Evolutionary conservation across 2,113 vertebrate species (phyloP).

Genomic region (Chionodraco myersi): DNA sequence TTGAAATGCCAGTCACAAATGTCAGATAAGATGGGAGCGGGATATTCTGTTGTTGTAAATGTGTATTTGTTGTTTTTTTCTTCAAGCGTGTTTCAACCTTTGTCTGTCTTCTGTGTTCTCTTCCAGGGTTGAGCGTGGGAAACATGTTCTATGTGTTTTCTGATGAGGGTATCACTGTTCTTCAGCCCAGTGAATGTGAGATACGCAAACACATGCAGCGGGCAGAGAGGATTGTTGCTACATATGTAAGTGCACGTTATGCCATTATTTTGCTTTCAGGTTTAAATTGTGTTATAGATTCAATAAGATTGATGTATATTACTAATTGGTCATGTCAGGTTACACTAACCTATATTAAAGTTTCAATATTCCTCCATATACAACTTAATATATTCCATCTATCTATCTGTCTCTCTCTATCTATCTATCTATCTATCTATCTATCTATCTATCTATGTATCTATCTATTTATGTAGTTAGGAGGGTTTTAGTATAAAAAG

Average conservation of each 20-base stretch:
- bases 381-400: constrained; percentile 21
- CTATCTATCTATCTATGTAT: neutral
- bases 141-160: constrained; percentile 98
- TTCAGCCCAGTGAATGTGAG: constrained; percentile 93
- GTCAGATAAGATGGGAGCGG: constrained; percentile 23
- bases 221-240: constrained; percentile 90
- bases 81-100: neutral
- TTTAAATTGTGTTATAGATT: constrained; percentile 2
- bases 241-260: constrained; percentile 85
- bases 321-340: constrained; percentile 1
- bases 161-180: constrained; percentile 89
- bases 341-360: neutral
- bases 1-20: constrained; percentile 48
- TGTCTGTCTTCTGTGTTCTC: constrained; percentile 50
- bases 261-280: neutral
- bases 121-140: constrained; percentile 92
- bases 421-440: neutral
- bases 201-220: constrained; percentile 90
- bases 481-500: neutral
- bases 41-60: constrained; percentile 9
- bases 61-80: constrained; percentile 9
- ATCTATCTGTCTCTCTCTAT: neutral
- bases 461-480: neutral
- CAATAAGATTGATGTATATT: neutral
- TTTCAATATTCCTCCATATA: neutral